Evolutionary conservation across 2,888 invertebrate species (phyloP), one percentile per base, ranked within the genome.

Genomic region (Dinocampus coccinellae): DNA sequence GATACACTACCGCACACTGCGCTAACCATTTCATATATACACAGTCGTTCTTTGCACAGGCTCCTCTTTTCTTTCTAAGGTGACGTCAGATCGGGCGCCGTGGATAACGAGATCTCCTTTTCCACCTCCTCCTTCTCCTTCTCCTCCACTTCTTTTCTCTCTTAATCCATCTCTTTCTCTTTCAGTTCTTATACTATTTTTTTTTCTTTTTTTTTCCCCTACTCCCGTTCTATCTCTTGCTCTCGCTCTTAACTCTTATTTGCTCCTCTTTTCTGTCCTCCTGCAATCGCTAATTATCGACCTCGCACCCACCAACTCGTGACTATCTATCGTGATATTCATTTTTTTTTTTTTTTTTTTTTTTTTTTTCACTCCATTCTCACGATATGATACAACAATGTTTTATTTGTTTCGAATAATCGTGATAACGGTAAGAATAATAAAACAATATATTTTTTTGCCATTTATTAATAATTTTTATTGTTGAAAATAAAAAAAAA

Each of bases 51-150:
- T 72, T 72, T 71, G 68, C 63, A 72, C 75, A 71, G 74, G 7
- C 33, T 36, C 36, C 36, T 62, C 70, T 71, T 73, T 74, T 75
- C 79, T 74, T n/a, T n/a, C n/a, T 74, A 72, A 72, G 69, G 39
- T 82, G 82, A 82, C 82, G 82, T 82, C 82, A 83, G 76, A 73
- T 73, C 70, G 82, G 80, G 81, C 82, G 83, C 81, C 81, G 78
- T 76, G 79, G 80, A 77, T 80, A 81, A 81, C 81, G 79, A 80
- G 79, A 79, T 76, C 77, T 73, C 72, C 68, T 52, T 69, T 76
- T 73, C 72, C 77, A 73, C 72, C 68, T 52, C 70, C 75, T 73
- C 72, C 67, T 69, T 62, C 70, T 63, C 16, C 58, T 64, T 57
- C 60, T 74, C 42, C 58, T 47, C 16, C 47, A 47, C 47, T 72